A percentile compares a stretch with the other conserved stretches of the same genome.
Conservation (phyloP, 1,140 invertebrate species). For the Rhynchophorus ferrugineus region DNA sequence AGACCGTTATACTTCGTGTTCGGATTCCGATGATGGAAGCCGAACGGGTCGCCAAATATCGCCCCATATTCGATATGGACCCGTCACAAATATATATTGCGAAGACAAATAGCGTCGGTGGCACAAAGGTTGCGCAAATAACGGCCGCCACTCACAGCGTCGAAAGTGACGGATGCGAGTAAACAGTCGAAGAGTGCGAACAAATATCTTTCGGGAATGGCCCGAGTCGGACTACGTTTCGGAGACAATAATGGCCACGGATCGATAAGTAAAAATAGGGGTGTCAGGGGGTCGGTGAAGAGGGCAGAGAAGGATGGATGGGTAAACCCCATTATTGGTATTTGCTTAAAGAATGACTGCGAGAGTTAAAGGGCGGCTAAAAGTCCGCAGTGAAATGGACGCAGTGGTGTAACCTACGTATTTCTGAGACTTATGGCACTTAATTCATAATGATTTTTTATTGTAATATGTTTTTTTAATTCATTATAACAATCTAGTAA, state of each 20-base stretch:
- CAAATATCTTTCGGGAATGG: not conserved
- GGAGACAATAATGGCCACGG: not conserved
- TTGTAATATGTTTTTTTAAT: too few relatives aligned
- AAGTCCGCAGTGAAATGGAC: not conserved
- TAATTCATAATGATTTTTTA: too few relatives aligned
- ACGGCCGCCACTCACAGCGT: not conserved
- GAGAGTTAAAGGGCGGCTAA: not conserved
- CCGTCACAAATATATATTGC: not conserved
- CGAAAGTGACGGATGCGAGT: not conserved
- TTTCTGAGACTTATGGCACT: too few relatives aligned
- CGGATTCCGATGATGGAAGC: too few relatives aligned
- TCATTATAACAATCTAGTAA: too few relatives aligned
- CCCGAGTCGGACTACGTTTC: not conserved
- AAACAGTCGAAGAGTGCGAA: not conserved
- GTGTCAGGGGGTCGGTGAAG: not conserved
- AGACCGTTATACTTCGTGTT: too few relatives aligned
- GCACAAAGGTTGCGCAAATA: not conserved
- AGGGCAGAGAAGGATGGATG: too few relatives aligned
- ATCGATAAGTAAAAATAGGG: not conserved
- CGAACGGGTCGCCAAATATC: too few relatives aligned
- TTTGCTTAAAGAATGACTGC: not conserved
- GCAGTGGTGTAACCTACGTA: not conserved
- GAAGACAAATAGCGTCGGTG: not conserved
- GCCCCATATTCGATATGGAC: not conserved
- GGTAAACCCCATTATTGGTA: not conserved